These are phyloP conservation scores for Notolabrus celidotus DNA, from an alignment of 2,797 vertebrate species.

Conservation along the genomic window DNA sequence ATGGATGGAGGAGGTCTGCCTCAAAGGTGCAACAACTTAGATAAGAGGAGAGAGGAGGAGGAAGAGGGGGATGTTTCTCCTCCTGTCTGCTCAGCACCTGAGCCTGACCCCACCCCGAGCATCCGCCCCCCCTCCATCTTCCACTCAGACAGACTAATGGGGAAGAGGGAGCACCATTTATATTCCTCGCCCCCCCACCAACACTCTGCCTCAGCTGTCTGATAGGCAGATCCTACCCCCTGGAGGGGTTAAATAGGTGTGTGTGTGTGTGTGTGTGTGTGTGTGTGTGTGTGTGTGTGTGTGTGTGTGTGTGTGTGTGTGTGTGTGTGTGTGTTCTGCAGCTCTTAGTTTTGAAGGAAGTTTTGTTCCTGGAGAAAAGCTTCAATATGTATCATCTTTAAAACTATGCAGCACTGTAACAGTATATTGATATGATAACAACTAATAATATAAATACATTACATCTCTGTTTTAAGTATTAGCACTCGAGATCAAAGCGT, in stretches of 20 bases:
- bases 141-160: constrained; percentile 75
- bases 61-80: constrained; percentile 30
- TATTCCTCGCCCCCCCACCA: constrained; percentile 64
- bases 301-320: constrained; percentile 28
- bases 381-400: neutral
- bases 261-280: constrained; percentile 28
- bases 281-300: constrained; percentile 25
- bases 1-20: constrained; percentile 59
- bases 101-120: constrained; percentile 61
- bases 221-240: constrained; percentile 47
- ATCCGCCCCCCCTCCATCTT: constrained; percentile 59
- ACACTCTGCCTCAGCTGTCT: constrained; percentile 61
- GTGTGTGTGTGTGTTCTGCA: constrained; percentile 16
- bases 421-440: neutral
- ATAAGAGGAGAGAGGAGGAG: constrained; percentile 52
- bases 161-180: constrained; percentile 64
- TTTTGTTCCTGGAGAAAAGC: neutral
- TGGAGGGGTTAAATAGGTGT: constrained; percentile 30
- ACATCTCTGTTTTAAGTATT: neutral
- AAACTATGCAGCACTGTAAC: neutral
- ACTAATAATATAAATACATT: neutral
- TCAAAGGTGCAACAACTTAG: constrained; percentile 61
- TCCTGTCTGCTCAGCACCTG: constrained; percentile 71
- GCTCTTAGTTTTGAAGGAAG: constrained; percentile 9
- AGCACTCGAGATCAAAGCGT: no score